Evolutionary conservation across 2,113 vertebrate genomes (phyloP), one percentile per base, ranked within the genome.

Genomic region (Chaetodon auriga): DNA sequence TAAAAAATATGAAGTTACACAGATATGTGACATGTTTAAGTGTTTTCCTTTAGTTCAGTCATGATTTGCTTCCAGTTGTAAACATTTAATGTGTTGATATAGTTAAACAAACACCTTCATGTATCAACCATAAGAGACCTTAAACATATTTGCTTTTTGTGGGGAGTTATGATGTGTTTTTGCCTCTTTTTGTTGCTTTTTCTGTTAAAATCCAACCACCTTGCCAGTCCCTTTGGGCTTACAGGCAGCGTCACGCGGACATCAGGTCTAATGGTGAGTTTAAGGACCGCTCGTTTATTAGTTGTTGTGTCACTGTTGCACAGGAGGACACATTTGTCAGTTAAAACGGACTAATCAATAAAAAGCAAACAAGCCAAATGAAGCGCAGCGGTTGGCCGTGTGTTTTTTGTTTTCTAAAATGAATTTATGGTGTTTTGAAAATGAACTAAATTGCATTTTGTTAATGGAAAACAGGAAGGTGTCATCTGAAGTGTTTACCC

Each of bases 401-500:
- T n/a, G n/a, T 49, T 13, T 46, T 30, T 6, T 61, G 23, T 19
- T n/a, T 72, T 45, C 3, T 9, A 51, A 51, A 35, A 21, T 45
- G n/a, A 21, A 60, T 30, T 16, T 54, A 7, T 10, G 13, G 36
- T 30, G 41, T 49, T 49, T n/a, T 35, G 38, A 2, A 73, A 66
- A 41, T 51, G 1, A 64, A 21, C 38, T 23, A 7, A 69, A 82
- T 57, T 41, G 5, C 2, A 12, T 64, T 70, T 55, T 21, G 21
- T 55, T 55, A 15, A 82, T 46, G n/a, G 21, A 58, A 70, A 71
- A 58, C 57, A 43, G 60, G 13, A 2, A 68, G 9, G n/a, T 30
- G 62, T 60, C 16, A 51, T 81, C 21, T 48, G 80, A 61, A 54
- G 58, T 49, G 58, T 83, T 64, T 43, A 70, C 35, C 54, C 46